phyloP scores from a whole-genome alignment of 2,797 vertebrate genomes.

The Poeciliopsis paucimaculata region DNA sequence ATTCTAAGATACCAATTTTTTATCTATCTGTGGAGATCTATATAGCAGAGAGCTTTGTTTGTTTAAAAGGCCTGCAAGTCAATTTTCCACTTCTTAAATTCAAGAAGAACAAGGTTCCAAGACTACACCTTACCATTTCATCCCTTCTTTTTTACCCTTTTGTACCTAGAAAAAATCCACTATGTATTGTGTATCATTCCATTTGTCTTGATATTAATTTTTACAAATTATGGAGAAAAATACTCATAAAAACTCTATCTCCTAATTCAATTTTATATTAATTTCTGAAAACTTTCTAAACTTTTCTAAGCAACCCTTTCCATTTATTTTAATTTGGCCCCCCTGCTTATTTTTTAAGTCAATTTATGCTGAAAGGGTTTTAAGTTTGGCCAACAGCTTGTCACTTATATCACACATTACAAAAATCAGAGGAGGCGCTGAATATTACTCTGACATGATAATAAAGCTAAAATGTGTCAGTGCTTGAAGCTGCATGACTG shows the following conservation, averaged over 20 bases:
- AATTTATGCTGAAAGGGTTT: not conserved
- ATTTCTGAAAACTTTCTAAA: not conserved
- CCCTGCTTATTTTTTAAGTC: not conserved
- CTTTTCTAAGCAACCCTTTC: not conserved
- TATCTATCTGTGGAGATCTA: not conserved
- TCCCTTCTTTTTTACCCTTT: not conserved
- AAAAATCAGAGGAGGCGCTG: not conserved
- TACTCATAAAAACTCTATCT: not conserved
- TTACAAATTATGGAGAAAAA: not conserved
- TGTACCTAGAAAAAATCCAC: not conserved
- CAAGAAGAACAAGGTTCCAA: too few species aligned
- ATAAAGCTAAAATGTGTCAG: not conserved
- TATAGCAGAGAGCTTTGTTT: not conserved
- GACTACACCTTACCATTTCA: not conserved
- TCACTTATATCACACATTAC: not conserved
- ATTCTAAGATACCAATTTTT: not conserved
- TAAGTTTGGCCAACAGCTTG: not conserved
- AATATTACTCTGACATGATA: not conserved
- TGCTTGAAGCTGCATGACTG: constrained; percentile 13
- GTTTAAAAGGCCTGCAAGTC: not conserved
- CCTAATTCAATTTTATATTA: not conserved
- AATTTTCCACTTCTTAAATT: not conserved
- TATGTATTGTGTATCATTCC: not conserved
- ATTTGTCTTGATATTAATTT: not conserved
- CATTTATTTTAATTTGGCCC: not conserved